Evolutionary conservation across 2,113 vertebrate species (phyloP).

Genomic region (Saguinus imperator): DNA sequence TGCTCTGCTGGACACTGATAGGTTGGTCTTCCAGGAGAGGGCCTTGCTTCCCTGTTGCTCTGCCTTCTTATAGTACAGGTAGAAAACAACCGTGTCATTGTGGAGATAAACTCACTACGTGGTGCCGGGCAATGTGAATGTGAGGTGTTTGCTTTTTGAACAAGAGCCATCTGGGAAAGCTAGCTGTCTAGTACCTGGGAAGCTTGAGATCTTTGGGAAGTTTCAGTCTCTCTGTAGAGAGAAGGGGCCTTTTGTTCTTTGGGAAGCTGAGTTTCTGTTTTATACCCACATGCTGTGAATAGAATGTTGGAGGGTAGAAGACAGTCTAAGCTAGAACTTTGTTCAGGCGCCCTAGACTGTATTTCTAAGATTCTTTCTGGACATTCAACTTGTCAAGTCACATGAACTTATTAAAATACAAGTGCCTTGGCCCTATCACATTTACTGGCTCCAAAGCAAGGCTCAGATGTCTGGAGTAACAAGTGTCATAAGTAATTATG

Average conservation of each 20-base stretch:
- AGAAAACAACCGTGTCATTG: background rate
- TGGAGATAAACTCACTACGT: background rate
- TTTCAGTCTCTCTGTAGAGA: background rate
- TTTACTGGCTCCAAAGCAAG: background rate
- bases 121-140: background rate
- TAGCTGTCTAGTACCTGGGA: background rate
- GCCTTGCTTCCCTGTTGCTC: background rate
- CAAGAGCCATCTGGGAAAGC: background rate
- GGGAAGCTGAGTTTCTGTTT: background rate
- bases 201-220: background rate
- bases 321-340: background rate
- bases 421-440: background rate
- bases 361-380: background rate
- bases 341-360: background rate
- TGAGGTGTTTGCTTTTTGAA: background rate
- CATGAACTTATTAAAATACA: background rate
- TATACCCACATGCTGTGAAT: background rate
- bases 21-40: background rate
- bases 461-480: background rate
- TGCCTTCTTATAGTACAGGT: background rate
- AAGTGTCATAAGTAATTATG: background rate
- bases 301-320: background rate
- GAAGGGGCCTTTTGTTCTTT: background rate
- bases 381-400: background rate
- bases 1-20: background rate